Percentiles rank a stretch among this genome's conserved stretches.
These are phyloP conservation scores for Pseudotriccus pelzelni DNA, from an alignment of 2,797 vertebrate genomes.

Conservation along the genomic window DNA sequence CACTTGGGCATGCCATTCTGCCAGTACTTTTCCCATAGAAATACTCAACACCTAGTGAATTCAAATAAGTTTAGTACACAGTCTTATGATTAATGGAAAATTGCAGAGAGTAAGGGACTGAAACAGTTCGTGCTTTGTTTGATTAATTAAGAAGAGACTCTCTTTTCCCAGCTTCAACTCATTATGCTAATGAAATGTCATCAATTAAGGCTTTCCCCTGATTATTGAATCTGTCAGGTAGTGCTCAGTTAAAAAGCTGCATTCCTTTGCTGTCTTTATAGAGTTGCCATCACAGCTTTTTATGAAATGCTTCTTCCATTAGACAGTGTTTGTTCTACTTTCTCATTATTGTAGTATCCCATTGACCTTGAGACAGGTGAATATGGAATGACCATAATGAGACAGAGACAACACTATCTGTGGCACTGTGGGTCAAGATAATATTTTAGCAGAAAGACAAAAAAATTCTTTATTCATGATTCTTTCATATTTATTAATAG, in stretches of 20 bases:
- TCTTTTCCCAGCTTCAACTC: slow-evolving; percentile 81
- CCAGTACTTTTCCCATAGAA: slow-evolving; percentile 64
- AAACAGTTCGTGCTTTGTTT: slow-evolving; percentile 80
- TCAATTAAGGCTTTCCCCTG: slow-evolving; percentile 84
- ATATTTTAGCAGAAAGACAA: slow-evolving; percentile 48
- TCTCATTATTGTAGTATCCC: slow-evolving; percentile 63
- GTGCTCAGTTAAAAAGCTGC: slow-evolving; percentile 71
- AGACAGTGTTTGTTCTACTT: slow-evolving; percentile 70
- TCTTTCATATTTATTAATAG: slow-evolving; percentile 66
- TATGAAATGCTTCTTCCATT: slow-evolving; percentile 68
- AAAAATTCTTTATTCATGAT: slow-evolving; percentile 38
- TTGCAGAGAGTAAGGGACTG: slow-evolving; percentile 76
- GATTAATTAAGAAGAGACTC: slow-evolving; percentile 83
- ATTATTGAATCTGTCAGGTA: slow-evolving; percentile 84
- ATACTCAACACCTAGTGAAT: slow-evolving; percentile 67
- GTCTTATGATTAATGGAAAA: slow-evolving; percentile 80
- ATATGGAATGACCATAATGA: slow-evolving; percentile 20
- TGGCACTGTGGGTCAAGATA: slow-evolving; percentile 49
- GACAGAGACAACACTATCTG: slow-evolving; percentile 2
- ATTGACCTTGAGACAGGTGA: slow-evolving; percentile 73
- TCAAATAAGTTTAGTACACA: slow-evolving; percentile 75
- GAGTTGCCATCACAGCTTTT: slow-evolving; percentile 67
- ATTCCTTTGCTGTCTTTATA: slow-evolving; percentile 72
- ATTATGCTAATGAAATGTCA: slow-evolving; percentile 87
- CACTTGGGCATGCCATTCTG: slow-evolving; percentile 57